Conservation (phyloP, 35 echinoderm and acorn worm genomes). For the Apostichopus japonicus region DNA sequence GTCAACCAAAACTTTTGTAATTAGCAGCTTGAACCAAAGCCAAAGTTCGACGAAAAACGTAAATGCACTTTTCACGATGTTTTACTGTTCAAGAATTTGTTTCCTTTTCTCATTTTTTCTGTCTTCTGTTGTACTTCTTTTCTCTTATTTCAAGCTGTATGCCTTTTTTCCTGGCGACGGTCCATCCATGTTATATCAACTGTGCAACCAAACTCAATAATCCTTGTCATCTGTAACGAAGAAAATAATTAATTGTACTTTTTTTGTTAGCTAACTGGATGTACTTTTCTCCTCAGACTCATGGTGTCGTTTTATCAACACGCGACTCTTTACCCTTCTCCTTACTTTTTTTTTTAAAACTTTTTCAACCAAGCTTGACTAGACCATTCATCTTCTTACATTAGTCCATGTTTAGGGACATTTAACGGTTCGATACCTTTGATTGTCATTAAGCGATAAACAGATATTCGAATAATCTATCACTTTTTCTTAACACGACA, state of each 20-base stretch:
- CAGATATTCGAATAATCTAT: neutral
- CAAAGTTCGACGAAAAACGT: no score
- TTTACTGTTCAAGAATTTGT: no score
- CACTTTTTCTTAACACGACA: no score
- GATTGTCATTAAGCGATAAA: neutral
- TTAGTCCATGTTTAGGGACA: neutral
- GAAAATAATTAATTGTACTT: neutral
- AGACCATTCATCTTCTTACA: neutral
- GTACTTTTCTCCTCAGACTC: no score
- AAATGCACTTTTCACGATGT: no score
- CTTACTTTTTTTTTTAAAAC: no score
- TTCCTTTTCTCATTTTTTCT: no score
- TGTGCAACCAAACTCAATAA: neutral
- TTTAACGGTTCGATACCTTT: neutral
- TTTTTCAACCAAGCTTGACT: neutral
- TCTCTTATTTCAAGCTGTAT: no score
- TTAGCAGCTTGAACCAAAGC: no score
- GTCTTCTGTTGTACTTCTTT: no score
- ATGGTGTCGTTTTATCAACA: neutral
- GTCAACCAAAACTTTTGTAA: no score
- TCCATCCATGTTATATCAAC: neutral
- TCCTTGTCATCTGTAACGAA: neutral
- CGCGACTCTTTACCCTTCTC: neutral
- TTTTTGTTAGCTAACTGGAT: neutral
- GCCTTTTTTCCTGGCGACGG: neutral